Evolutionary conservation across 2,888 invertebrate genomes (phyloP).

Genomic region (Sinodicranocentrus sp.): DNA sequence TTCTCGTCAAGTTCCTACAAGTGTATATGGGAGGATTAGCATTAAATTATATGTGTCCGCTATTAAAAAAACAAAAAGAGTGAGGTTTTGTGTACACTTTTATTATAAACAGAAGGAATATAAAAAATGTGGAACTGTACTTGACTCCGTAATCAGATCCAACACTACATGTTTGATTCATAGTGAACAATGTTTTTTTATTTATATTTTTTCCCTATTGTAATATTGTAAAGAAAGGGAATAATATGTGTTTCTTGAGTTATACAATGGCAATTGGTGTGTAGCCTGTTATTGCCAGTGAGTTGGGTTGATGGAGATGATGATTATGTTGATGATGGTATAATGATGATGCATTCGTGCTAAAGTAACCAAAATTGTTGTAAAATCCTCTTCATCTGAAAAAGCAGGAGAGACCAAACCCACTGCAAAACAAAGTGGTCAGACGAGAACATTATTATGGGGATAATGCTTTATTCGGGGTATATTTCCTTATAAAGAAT

Average conservation of each 20-base stretch:
- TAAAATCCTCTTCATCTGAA: background rate
- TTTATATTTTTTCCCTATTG: constrained; percentile 4
- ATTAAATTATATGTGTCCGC: background rate
- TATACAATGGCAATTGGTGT: no score
- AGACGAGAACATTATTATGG: constrained; percentile 56
- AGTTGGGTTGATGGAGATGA: background rate
- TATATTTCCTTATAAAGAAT: no score
- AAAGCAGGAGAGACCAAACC: constrained; percentile 11
- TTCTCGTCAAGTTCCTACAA: no score
- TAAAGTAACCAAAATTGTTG: constrained; percentile 21
- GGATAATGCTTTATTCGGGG: constrained; percentile 20
- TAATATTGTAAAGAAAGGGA: no score
- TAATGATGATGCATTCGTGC: constrained; percentile 24
- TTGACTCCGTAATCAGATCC: background rate
- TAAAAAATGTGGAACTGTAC: constrained; percentile 4
- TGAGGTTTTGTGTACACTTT: background rate
- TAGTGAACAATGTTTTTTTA: background rate
- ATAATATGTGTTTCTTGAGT: no score
- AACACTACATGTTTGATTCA: no score
- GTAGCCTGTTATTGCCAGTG: no score
- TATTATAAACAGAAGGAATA: background rate
- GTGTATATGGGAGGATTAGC: no score
- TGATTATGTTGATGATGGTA: constrained; percentile 33
- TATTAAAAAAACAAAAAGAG: background rate
- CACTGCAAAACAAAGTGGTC: constrained; percentile 61